Evolutionary conservation across 2,113 vertebrate species (phyloP).

Genomic region (Epinephelus cyanopodus): DNA sequence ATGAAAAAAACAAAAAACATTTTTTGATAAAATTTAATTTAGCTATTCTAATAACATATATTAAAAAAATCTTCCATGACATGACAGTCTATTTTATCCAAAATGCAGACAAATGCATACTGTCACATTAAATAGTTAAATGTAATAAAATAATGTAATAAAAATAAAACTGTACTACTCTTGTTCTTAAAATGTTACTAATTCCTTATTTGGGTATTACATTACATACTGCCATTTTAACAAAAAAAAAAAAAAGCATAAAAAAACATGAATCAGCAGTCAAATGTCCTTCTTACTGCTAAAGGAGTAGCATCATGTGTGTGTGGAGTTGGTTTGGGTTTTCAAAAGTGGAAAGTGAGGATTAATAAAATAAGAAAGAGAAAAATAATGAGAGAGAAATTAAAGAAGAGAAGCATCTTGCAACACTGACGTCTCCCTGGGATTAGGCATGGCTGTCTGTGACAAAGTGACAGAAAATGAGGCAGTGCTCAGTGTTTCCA

Average conservation of each 20-base stretch:
- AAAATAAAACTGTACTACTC: not conserved
- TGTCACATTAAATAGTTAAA: not conserved
- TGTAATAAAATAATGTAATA: not conserved
- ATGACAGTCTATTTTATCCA: not conserved
- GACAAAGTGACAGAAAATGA: conserved; percentile 39
- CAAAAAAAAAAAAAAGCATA: conserved; percentile 20
- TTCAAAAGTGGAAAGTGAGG: conserved; percentile 42
- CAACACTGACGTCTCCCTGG: conserved; percentile 37
- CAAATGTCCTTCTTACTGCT: not conserved
- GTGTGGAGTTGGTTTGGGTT: not conserved
- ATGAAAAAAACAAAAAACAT: not conserved
- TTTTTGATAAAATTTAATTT: not conserved
- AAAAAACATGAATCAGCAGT: not conserved
- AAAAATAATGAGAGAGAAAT: not conserved
- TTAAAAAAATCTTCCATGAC: not conserved
- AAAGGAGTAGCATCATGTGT: not conserved
- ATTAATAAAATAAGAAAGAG: conserved; percentile 36
- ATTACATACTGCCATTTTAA: not conserved
- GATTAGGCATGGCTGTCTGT: conserved; percentile 37
- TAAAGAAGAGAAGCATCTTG: conserved; percentile 20
- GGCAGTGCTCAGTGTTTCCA: conserved; percentile 70
- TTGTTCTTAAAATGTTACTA: not conserved
- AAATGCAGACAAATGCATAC: not conserved
- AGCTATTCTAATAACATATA: not conserved
- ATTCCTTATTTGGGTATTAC: not conserved